Evolutionary conservation across 1,140 invertebrate genomes (phyloP).

Genomic region (Eulimnadia texana): DNA sequence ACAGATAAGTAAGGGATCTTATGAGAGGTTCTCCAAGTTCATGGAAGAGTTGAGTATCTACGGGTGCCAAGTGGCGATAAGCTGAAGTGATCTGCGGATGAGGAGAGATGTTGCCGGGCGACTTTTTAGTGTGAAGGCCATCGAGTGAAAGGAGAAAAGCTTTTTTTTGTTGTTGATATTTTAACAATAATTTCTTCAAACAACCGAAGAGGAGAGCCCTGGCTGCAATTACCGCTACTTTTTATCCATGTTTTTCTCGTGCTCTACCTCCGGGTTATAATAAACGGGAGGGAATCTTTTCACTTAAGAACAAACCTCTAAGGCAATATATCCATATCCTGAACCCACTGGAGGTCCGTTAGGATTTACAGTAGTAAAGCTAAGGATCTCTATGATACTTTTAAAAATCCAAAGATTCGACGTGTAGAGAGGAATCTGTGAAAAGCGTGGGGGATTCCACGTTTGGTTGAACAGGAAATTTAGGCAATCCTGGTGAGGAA

Average conservation of each 20-base stretch:
- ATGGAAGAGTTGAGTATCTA: background rate
- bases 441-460: no score
- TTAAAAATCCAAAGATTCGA: no score
- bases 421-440: no score
- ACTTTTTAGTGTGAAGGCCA: background rate
- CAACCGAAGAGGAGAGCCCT: background rate
- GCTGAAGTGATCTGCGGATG: background rate
- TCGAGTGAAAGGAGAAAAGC: background rate
- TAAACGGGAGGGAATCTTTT: no score
- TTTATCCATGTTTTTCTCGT: background rate
- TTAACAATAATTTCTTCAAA: background rate
- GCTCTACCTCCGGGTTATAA: no score
- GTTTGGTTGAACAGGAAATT: background rate
- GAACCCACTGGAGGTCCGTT: no score
- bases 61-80: background rate
- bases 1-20: no score
- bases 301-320: no score
- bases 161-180: background rate
- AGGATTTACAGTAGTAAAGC: no score
- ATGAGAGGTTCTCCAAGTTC: no score
- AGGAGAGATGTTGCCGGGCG: background rate
- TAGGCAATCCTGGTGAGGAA: background rate
- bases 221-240: background rate
- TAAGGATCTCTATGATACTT: no score
- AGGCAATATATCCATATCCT: no score